A percentile compares a stretch with the other conserved stretches of the same genome.
Evolutionary conservation across 2,888 invertebrate species (phyloP).

Genomic region (Hoplodrina ambigua): DNA sequence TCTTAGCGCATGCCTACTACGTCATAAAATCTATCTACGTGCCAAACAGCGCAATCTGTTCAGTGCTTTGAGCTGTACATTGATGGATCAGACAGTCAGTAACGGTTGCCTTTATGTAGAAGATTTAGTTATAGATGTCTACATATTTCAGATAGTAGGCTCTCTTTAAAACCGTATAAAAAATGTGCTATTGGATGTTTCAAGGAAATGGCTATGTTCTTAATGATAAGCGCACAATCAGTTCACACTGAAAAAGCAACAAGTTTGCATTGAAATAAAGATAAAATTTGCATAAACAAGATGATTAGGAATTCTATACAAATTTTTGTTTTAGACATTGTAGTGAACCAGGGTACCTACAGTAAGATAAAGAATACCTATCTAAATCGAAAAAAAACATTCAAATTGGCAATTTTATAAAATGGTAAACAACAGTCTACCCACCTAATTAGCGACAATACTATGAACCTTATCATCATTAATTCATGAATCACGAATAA

Average conservation of each 20-base stretch:
- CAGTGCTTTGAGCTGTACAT: too few relatives aligned
- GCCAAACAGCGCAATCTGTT: too few relatives aligned
- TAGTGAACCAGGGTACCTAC: too few relatives aligned
- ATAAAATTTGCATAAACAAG: conserved; percentile 27
- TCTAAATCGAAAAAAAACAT: neutral
- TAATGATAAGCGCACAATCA: conserved; percentile 21
- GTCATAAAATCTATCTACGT: too few relatives aligned
- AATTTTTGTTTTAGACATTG: neutral
- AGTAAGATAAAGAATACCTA: too few relatives aligned
- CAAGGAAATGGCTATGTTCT: conserved; percentile 9
- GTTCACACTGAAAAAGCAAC: conserved; percentile 2
- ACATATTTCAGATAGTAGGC: too few relatives aligned
- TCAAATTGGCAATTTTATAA: neutral
- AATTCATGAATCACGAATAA: conserved; percentile 7
- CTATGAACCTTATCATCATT: neutral
- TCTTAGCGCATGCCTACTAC: too few relatives aligned
- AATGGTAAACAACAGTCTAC: conserved; percentile 18
- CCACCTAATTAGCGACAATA: neutral
- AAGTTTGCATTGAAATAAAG: conserved; percentile 12
- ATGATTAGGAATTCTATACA: neutral
- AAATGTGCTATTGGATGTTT: neutral
- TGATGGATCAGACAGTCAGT: too few relatives aligned
- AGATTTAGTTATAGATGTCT: too few relatives aligned
- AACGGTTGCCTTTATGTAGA: too few relatives aligned
- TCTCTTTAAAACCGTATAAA: neutral